phyloP scores from a whole-genome alignment of 2,888 invertebrate genomes.

The Brachypterus glaber region DNA sequence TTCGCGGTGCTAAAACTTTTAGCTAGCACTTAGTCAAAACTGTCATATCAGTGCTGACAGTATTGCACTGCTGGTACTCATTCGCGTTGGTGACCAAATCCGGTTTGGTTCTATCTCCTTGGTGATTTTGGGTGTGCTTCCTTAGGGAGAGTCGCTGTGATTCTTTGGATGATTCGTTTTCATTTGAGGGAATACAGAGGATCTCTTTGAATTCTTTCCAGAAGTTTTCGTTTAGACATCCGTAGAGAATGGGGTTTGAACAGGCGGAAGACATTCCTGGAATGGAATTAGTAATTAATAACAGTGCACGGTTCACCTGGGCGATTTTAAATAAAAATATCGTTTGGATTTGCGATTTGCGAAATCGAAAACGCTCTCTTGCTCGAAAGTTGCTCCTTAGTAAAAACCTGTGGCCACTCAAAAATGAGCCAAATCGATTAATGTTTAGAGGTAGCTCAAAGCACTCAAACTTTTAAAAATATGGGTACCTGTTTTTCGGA shows the following conservation, averaged over 20 bases:
- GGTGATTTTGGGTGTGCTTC: conserved; percentile 29
- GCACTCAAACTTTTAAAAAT: too few relatives aligned
- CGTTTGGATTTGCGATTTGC: too few relatives aligned
- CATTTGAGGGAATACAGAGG: conserved; percentile 46
- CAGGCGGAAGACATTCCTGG: conserved; percentile 86
- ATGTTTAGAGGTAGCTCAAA: too few relatives aligned
- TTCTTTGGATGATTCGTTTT: conserved; percentile 32
- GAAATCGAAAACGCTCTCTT: too few relatives aligned
- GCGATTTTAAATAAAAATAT: too few relatives aligned
- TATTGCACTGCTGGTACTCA: conserved; percentile 44
- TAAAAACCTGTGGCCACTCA: too few relatives aligned
- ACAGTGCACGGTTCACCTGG: conserved; percentile 48
- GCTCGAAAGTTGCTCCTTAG: too few relatives aligned
- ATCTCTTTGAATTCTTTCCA: conserved; percentile 80
- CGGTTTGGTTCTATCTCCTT: conserved; percentile 27
- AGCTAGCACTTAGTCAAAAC: conserved; percentile 38
- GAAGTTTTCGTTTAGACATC: conserved; percentile 91
- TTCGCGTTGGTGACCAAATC: conserved; percentile 33
- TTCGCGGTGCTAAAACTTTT: too few relatives aligned
- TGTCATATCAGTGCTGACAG: conserved; percentile 41
- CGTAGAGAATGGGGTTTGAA: conserved; percentile 84
- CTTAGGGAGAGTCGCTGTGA: conserved; percentile 42
- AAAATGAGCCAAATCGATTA: too few relatives aligned
- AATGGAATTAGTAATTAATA: conserved; percentile 60
- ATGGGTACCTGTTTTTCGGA: too few relatives aligned